Percentiles rank a stretch among this genome's conserved stretches.
Evolutionary conservation across 2,113 vertebrate species (phyloP).

Genomic region (Leptocoma aspasia): DNA sequence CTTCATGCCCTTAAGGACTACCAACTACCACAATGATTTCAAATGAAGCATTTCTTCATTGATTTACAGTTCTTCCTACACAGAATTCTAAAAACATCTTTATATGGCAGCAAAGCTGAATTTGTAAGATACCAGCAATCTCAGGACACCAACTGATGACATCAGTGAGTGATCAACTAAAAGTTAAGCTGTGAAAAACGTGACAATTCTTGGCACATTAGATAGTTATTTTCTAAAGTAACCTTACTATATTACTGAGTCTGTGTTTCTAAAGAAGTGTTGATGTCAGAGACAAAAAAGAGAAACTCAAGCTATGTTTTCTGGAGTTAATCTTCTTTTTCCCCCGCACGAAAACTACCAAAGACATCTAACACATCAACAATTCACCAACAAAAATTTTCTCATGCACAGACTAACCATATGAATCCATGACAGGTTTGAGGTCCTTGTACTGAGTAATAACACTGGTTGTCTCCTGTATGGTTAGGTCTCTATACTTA

Average conservation of each 20-base stretch:
- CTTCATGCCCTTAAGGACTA: neutral
- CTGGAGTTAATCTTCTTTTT: neutral
- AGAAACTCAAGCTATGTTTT: neutral
- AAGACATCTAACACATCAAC: neutral
- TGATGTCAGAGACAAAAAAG: neutral
- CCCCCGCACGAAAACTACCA: neutral
- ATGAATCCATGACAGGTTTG: conserved; percentile 94
- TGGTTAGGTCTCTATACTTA: conserved; percentile 94
- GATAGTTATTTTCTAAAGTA: neutral
- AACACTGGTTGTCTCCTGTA: conserved; percentile 91
- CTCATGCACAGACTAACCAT: conserved; percentile 77
- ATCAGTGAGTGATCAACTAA: neutral
- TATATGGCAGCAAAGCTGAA: neutral
- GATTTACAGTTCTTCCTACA: neutral
- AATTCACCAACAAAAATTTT: neutral
- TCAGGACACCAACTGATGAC: neutral
- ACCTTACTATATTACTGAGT: neutral
- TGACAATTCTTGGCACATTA: neutral
- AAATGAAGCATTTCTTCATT: neutral
- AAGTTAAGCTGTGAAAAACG: neutral
- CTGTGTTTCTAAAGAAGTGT: neutral
- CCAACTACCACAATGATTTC: neutral
- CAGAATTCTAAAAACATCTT: neutral
- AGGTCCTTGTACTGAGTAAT: conserved; percentile 95
- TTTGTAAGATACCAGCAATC: neutral